These are phyloP conservation scores for Eretmocerus hayati DNA, from an alignment of 2,888 invertebrate species.

Conservation along the genomic window DNA sequence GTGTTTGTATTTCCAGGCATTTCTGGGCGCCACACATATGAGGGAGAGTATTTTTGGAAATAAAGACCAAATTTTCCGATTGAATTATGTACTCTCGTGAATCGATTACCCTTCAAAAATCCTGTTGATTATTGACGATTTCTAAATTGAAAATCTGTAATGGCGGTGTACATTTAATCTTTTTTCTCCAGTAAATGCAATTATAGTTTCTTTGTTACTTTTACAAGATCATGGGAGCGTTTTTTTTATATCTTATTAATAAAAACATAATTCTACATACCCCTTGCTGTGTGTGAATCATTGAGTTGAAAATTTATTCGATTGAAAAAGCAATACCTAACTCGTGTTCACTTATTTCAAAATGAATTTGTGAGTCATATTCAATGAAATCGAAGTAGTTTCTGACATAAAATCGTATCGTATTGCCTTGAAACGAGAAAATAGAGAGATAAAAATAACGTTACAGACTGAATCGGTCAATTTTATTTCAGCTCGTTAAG, in stretches of 20 bases:
- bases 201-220: constrained; percentile 19
- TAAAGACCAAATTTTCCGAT: constrained; percentile 46
- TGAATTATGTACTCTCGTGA: constrained; percentile 36
- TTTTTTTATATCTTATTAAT: constrained; percentile 23
- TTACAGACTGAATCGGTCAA: constrained; percentile 1
- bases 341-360: constrained; percentile 6
- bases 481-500: constrained; percentile 3
- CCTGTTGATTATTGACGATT: constrained; percentile 15
- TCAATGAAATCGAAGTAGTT: constrained; percentile 11
- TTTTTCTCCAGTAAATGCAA: constrained; percentile 15
- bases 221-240: constrained; percentile 16
- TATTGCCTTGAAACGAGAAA: constrained; percentile 13
- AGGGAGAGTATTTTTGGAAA: constrained; percentile 40
- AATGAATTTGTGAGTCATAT: constrained; percentile 9
- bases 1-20: constrained; percentile 47
- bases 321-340: too few species aligned
- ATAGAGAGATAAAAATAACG: constrained; percentile 24
- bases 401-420: constrained; percentile 10
- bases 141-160: constrained; percentile 8
- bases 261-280: constrained; percentile 19
- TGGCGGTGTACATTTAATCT: constrained; percentile 16
- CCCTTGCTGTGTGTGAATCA: constrained; percentile 17
- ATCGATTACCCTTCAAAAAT: constrained; percentile 34
- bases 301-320: constrained; percentile 15
- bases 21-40: constrained; percentile 37